A percentile compares a stretch with the other conserved stretches of the same genome.
phyloP scores from a whole-genome alignment of 2,797 vertebrate species.

The Chelidonichthys spinosus region DNA sequence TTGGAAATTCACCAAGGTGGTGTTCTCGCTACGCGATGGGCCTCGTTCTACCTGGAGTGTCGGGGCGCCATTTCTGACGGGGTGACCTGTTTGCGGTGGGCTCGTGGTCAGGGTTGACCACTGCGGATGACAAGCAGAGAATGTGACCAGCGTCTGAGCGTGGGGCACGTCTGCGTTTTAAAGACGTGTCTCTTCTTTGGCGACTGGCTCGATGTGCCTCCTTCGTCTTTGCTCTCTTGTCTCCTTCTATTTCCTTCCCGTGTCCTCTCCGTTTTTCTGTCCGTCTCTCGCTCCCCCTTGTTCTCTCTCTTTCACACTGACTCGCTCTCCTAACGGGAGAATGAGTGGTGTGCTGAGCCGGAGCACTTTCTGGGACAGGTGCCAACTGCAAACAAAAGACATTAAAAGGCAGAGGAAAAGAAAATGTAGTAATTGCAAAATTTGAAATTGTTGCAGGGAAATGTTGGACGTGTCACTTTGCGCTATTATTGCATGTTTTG shows the following conservation, averaged over 20 bases:
- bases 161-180: constrained; percentile 52
- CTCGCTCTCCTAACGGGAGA: constrained; percentile 69
- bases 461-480: constrained; percentile 38
- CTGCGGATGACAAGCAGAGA: constrained; percentile 54
- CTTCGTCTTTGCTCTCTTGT: constrained; percentile 60
- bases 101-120: constrained; percentile 55
- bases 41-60: constrained; percentile 71
- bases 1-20: constrained; percentile 51
- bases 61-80: constrained; percentile 65
- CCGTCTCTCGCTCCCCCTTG: constrained; percentile 64
- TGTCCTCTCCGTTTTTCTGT: constrained; percentile 64
- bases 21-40: constrained; percentile 61
- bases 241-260: constrained; percentile 61
- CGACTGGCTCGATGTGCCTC: constrained; percentile 58
- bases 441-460: constrained; percentile 57
- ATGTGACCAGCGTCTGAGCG: constrained; percentile 49
- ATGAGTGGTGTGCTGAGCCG: constrained; percentile 73
- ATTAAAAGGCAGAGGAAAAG: constrained; percentile 82
- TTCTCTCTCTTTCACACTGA: constrained; percentile 66
- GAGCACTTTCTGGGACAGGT: constrained; percentile 92
- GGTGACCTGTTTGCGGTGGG: constrained; percentile 61
- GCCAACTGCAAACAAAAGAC: constrained; percentile 93
- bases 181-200: constrained; percentile 48
- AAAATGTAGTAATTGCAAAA: constrained; percentile 61
- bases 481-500: constrained; percentile 29